phyloP scores from a whole-genome alignment of 2,113 vertebrate species.

The Pterophyllum scalare region DNA sequence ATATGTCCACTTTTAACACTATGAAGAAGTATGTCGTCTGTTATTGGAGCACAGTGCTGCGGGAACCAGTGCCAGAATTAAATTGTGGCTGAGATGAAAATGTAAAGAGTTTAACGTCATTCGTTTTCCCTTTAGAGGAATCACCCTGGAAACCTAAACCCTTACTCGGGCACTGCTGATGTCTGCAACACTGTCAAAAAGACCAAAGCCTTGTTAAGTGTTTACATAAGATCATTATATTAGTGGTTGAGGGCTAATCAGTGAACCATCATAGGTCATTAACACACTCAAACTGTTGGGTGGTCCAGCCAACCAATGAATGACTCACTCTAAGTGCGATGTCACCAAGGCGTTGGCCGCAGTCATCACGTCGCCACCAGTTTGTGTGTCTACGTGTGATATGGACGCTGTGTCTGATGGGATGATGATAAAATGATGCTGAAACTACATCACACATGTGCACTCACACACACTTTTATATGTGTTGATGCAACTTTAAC shows the following conservation, averaged over 20 bases:
- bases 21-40: background rate
- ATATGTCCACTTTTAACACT: background rate
- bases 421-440: background rate
- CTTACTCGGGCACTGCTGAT: background rate
- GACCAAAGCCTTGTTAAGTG: background rate
- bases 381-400: background rate
- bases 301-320: slow-evolving; percentile 9
- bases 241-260: slow-evolving; percentile 14
- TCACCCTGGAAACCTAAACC: background rate
- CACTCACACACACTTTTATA: background rate
- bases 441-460: background rate
- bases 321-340: slow-evolving; percentile 51
- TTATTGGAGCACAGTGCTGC: too few species aligned
- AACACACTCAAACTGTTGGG: slow-evolving; percentile 6
- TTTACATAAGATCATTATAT: slow-evolving; percentile 19
- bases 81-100: background rate
- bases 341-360: slow-evolving; percentile 52
- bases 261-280: background rate
- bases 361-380: slow-evolving; percentile 17
- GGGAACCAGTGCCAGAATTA: background rate
- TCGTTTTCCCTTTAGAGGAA: background rate
- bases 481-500: background rate
- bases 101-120: background rate
- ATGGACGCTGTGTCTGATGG: background rate
- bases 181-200: background rate